These are phyloP conservation scores for Folsomia manolachei DNA, from an alignment of 2,888 invertebrate species.

Conservation along the genomic window DNA sequence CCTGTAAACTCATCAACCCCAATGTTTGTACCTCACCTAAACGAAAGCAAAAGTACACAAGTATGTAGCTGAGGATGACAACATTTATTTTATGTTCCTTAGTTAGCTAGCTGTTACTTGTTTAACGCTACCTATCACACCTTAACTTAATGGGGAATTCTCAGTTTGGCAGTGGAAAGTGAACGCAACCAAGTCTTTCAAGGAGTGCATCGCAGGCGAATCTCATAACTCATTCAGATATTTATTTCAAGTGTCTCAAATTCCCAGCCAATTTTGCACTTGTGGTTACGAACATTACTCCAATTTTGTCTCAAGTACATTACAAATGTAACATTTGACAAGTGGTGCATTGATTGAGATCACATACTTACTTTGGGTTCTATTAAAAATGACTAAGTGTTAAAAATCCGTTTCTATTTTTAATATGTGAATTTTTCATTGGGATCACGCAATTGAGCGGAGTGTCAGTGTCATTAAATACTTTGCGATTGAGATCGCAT, in stretches of 20 bases:
- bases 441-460: no score
- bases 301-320: no score
- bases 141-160: neutral
- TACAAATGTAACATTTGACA: no score
- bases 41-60: neutral
- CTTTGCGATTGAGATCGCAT: no score
- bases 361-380: neutral
- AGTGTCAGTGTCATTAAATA: no score
- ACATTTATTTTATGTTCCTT: neutral
- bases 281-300: neutral
- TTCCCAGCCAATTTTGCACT: neutral
- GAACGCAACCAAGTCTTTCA: no score
- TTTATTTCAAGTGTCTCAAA: no score
- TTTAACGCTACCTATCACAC: neutral
- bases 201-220: neutral
- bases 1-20: no score
- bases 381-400: no score
- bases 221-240: no score
- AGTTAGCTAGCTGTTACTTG: neutral
- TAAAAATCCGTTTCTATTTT: neutral
- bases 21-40: no score
- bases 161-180: neutral
- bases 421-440: no score
- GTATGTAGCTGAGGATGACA: neutral
- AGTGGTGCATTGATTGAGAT: neutral